Evolutionary conservation across 2,797 vertebrate genomes (phyloP), one percentile per base, ranked within the genome.

Genomic region (Cheirogaleus major): DNA sequence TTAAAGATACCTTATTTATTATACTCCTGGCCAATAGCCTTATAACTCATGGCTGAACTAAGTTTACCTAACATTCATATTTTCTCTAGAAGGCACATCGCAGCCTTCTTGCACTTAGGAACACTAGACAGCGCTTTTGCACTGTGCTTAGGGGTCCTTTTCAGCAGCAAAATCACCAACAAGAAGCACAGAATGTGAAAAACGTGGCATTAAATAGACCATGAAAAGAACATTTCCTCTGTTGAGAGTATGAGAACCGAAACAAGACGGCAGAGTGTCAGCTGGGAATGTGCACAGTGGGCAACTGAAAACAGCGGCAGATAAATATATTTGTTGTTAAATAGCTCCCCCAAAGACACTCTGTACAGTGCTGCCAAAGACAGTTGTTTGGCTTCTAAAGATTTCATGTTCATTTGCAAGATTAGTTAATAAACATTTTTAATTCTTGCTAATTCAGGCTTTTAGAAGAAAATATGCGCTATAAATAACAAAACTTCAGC

Each of bases 391-490:
- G 20, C 59, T 89, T 83, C 35, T 78, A 65, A 81, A 63, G 4
- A 75, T 90, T 65, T 94, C 57, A 1, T 94, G 61, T 69, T 93
- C 75, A 48, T 95, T 95, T 95, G 59, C 38, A 92, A 89, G 69
- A 55, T 81, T 95, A 48, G 65, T 89, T 92, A 86, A 95, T 83
- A 84, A 95, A 81, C 70, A 85, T 78, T 76, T 95, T 87, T 73
- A 92, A 78, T 89, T 17, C 18, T 85, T 93, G 57, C 20, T 61
- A 41, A 55, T 86, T 20, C 32, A 93, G 27, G 7, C 52, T 73
- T 96, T 73, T 70, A 89, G 52, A 45, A 96, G 55, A 91, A 43
- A 76, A 32, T 72, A 23, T n/a, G 48, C 67, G 12, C 61, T 86
- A 22, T 89, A 93, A 96, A 89, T 57, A 94, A 72, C 35, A 88